Conservation (phyloP, 2,797 vertebrate genomes). For the Cetoscarus ocellatus region DNA sequence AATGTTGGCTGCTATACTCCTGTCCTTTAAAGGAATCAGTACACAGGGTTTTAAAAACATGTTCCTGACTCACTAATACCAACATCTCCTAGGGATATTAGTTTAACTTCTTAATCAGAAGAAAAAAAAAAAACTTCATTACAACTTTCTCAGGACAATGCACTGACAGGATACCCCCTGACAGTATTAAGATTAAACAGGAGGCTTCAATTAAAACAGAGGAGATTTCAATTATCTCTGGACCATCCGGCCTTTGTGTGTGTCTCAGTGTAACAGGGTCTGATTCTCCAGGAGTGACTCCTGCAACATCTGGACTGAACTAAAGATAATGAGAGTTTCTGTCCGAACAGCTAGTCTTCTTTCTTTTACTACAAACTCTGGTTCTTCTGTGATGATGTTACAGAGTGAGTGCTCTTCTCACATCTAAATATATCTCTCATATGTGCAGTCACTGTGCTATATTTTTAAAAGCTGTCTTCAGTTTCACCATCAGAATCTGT, state of each 20-base stretch:
- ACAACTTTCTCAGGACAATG: not conserved
- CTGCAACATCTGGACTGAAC: conserved; percentile 25
- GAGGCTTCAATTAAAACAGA: conserved; percentile 4
- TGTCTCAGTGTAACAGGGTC: conserved; percentile 7
- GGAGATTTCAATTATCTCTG: conserved; percentile 29
- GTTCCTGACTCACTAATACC: not conserved
- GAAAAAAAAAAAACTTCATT: not conserved
- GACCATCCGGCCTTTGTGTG: conserved; percentile 11
- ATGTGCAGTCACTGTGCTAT: not conserved
- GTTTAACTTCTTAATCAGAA: not conserved
- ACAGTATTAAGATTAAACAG: conserved; percentile 13
- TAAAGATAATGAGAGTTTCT: conserved; percentile 27
- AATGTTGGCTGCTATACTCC: no score
- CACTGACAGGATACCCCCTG: not conserved
- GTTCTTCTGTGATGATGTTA: not conserved
- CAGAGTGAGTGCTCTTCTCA: not conserved
- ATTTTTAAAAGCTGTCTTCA: not conserved
- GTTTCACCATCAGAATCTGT: not conserved
- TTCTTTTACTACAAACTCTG: conserved; percentile 20
- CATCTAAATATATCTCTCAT: not conserved
- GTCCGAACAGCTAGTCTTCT: conserved; percentile 15
- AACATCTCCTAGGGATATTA: not conserved
- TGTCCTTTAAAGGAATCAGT: no score
- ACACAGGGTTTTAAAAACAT: no score
- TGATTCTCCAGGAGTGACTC: conserved; percentile 16